These are phyloP conservation scores for Hylomyscus alleni DNA, from an alignment of 2,797 vertebrate species.

Conservation along the genomic window DNA sequence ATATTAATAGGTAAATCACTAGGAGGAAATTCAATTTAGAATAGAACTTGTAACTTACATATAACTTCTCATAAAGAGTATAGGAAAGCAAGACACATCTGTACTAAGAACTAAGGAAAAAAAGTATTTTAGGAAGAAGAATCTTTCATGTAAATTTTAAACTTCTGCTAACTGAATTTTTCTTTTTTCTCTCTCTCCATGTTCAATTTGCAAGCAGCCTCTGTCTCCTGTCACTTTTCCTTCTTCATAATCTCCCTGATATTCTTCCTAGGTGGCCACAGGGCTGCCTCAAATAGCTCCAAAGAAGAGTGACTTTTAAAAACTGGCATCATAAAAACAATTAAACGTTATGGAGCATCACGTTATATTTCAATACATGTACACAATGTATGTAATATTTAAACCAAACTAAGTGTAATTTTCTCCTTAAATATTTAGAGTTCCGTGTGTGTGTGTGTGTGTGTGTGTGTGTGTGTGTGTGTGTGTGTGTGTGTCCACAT, in stretches of 20 bases:
- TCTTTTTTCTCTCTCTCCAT: not conserved
- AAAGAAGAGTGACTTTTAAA: not conserved
- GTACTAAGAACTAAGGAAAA: not conserved
- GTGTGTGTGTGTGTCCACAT: not conserved
- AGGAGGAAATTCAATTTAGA: not conserved
- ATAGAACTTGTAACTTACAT: slow-evolving; percentile 24
- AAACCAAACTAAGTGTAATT: not conserved
- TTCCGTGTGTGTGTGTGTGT: not conserved
- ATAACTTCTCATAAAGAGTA: not conserved
- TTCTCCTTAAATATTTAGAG: not conserved
- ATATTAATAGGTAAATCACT: slow-evolving; percentile 28
- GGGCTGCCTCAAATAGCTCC: not conserved
- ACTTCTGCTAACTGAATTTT: not conserved
- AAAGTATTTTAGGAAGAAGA: slow-evolving; percentile 3
- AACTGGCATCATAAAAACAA: not conserved
- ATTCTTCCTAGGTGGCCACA: no score
- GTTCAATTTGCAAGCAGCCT: not conserved
- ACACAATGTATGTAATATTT: not conserved
- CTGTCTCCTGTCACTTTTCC: not conserved
- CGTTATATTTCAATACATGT: not conserved
- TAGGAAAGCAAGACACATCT: not conserved
- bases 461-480: not conserved
- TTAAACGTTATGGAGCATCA: not conserved
- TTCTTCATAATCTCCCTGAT: not conserved
- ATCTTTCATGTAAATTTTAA: not conserved